Percentiles rank a stretch among this genome's conserved stretches.
phyloP scores from a whole-genome alignment of 2,888 invertebrate genomes.

The Leptinotarsa juncta region DNA sequence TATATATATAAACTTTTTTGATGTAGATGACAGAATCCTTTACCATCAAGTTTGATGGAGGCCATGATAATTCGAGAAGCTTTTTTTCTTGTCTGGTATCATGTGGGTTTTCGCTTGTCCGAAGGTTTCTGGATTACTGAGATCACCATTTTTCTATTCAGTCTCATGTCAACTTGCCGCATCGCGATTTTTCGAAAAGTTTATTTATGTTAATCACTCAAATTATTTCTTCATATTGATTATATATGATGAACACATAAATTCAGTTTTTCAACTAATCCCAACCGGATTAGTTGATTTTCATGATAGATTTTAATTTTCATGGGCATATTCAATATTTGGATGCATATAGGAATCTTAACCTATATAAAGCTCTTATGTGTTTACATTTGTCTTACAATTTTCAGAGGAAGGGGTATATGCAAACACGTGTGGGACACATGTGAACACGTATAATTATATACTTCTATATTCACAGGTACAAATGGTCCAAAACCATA shows the following conservation, averaged over 20 bases:
- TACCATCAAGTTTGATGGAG: no score
- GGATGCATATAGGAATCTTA: constrained; percentile 13
- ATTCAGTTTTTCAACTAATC: not conserved
- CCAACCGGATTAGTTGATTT: not conserved
- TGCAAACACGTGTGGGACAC: not conserved
- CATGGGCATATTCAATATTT: constrained; percentile 7
- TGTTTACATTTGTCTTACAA: not conserved
- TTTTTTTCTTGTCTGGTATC: no score
- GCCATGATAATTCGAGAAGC: no score
- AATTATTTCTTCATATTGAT: not conserved
- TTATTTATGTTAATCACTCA: not conserved
- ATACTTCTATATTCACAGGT: not conserved
- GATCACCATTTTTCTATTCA: constrained; percentile 14
- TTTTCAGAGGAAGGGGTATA: not conserved
- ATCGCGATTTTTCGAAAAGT: not conserved
- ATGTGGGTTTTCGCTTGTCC: no score
- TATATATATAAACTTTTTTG: no score
- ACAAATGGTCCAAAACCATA: constrained; percentile 3
- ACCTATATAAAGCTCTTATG: not conserved
- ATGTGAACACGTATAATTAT: constrained; percentile 12
- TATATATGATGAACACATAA: not conserved
- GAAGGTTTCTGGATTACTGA: not conserved
- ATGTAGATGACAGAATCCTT: no score
- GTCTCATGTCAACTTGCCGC: not conserved
- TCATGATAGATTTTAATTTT: not conserved